Base-by-base conservation (phyloP, 2,113 vertebrate species). In the Fulmarus glacialis region DNA sequence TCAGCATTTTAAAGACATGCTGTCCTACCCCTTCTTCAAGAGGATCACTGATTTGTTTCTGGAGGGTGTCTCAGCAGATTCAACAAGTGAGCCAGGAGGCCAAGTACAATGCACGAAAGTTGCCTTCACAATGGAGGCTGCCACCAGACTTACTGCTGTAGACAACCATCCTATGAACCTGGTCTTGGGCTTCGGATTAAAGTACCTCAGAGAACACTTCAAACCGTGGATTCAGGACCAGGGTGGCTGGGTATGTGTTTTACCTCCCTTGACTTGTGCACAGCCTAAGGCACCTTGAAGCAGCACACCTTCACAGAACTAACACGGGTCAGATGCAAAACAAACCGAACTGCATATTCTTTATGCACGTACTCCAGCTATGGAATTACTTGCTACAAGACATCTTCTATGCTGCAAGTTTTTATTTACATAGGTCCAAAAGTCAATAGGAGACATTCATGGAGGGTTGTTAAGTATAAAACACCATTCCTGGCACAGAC, bases 201-300 rank as follows among this genome's bases (percentile, higher is more conserved):
- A 92, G 88, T 99, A 99, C 81, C 97, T 99, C 26, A 97, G 97
- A 79, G 96, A 99, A 9, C 80, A 99, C 59, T 99, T 98, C 80
- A 98, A 97, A 1, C n/a, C 96, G 6, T 99, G 99, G 99, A 95
- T 97, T 30, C 91, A 96, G 82, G 78, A 97, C 78, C 98, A 98
- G 2, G 99, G 99, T 1, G 99, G 99, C 96, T 99, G 99, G 94
- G 99, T 99, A 97, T 75, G 99, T 18, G 3, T 36, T 43, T 52
- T 84, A 21, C 24, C 47, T 83, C 42, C 23, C n/a, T 48, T 38
- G 63, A 38, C 43, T 63, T 27, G 9, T 19, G n/a, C 20, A 4
- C 8, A 72, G 26, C 27, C 59, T 63, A 30, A 21, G 34, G 48
- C 53, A 48, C 30, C 34, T 38, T 12, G 23, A 26, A 59, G 27